Evolutionary conservation across 1,140 invertebrate genomes (phyloP).

Genomic region (Oryzaephilus surinamensis): DNA sequence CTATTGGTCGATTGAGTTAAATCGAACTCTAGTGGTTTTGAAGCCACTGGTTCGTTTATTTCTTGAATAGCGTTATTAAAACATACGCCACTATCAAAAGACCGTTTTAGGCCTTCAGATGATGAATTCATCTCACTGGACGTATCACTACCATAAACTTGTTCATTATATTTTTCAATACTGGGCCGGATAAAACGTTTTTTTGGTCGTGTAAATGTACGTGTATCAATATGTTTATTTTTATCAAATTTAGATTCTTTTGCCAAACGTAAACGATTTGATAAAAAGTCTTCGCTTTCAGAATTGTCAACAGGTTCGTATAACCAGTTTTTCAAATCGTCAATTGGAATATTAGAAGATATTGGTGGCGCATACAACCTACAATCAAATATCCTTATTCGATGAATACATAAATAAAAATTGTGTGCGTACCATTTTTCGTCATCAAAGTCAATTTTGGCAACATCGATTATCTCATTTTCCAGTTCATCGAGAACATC

Average conservation of each 20-base stretch:
- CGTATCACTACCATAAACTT: slow-evolving; percentile 5
- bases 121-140: slow-evolving; percentile 2
- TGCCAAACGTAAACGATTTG: neutral
- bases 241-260: slow-evolving; percentile 7
- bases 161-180: slow-evolving; percentile 29
- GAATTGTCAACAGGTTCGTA: slow-evolving; percentile 3
- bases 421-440: slow-evolving; percentile 30
- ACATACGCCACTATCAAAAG: slow-evolving; percentile 4
- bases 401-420: slow-evolving; percentile 6
- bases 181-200: slow-evolving; percentile 33
- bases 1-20: slow-evolving; percentile 25
- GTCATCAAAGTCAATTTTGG: slow-evolving; percentile 26
- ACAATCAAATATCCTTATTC: slow-evolving; percentile 10
- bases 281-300: slow-evolving; percentile 4
- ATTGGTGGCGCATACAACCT: neutral
- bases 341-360: slow-evolving; percentile 12
- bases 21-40: slow-evolving; percentile 30
- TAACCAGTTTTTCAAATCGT: slow-evolving; percentile 11
- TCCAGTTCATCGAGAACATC: too few relatives aligned
- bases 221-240: slow-evolving; percentile 35
- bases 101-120: neutral
- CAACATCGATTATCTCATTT: slow-evolving; percentile 26
- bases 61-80: slow-evolving; percentile 2
- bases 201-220: slow-evolving; percentile 42
- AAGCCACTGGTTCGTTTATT: slow-evolving; percentile 1